Percentiles rank a stretch among this genome's conserved stretches.
Conservation (phyloP, 2,888 invertebrate species). For the Amphipyra berbera region DNA sequence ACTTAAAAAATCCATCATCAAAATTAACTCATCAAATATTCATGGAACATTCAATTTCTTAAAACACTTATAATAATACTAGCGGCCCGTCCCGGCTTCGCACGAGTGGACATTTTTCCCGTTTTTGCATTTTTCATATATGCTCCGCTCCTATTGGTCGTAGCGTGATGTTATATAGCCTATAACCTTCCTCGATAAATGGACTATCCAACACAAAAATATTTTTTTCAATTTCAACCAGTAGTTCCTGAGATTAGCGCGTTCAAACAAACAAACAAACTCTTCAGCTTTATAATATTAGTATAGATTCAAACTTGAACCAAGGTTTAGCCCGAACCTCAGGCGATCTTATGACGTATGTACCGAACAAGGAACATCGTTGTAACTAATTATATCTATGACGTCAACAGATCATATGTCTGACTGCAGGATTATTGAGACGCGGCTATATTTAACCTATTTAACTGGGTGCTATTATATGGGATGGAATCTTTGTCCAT, state of each 20-base stretch:
- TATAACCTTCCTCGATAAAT: too few relatives aligned
- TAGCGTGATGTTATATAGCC: too few relatives aligned
- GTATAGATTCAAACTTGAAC: constrained; percentile 3
- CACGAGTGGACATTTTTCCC: too few relatives aligned
- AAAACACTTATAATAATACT: background rate
- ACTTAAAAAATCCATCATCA: background rate
- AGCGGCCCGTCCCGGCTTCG: too few relatives aligned
- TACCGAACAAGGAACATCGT: constrained; percentile 64
- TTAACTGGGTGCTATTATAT: constrained; percentile 24
- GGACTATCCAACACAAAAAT: too few relatives aligned
- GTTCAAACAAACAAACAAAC: too few relatives aligned
- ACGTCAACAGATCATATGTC: constrained; percentile 69
- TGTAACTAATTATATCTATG: constrained; percentile 66
- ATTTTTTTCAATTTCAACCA: too few relatives aligned
- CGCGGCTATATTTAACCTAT: constrained; percentile 47
- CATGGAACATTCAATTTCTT: background rate
- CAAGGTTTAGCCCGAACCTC: constrained; percentile 29
- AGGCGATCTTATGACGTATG: constrained; percentile 50
- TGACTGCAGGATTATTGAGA: constrained; percentile 54
- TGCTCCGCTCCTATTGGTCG: too few relatives aligned
- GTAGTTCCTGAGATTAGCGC: too few relatives aligned
- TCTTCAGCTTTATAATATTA: too few relatives aligned
- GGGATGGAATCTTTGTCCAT: constrained; percentile 28
- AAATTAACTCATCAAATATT: constrained; percentile 9
- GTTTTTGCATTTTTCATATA: too few relatives aligned